Conservation (phyloP, 2,113 vertebrate species). For the Dolichallabes microphthalmus region DNA sequence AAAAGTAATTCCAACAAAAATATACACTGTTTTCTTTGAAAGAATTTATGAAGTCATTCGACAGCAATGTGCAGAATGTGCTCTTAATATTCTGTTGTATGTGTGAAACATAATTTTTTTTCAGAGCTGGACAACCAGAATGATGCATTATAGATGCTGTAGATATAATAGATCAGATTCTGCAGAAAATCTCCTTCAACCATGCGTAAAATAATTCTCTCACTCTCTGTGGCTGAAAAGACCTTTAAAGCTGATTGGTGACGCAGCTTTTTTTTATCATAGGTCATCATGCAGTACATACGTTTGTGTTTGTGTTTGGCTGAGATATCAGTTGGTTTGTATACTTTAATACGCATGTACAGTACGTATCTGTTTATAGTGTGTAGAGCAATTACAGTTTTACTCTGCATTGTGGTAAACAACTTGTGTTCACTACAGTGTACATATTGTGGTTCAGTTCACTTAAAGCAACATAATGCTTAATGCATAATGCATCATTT, state of each 20-base stretch:
- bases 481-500: constrained; percentile 13
- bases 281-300: neutral
- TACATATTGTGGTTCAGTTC: neutral
- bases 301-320: neutral
- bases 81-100: neutral
- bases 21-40: neutral
- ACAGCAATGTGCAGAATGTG: neutral
- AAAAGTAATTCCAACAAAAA: neutral
- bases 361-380: neutral
- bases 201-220: neutral
- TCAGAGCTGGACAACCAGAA: neutral
- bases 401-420: neutral
- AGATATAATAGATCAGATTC: neutral
- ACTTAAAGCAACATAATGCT: constrained; percentile 12
- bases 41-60: neutral
- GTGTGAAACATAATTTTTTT: neutral
- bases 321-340: neutral
- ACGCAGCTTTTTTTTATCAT: neutral
- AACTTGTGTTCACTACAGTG: neutral
- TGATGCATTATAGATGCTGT: neutral
- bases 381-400: constrained; percentile 1
- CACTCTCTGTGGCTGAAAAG: neutral
- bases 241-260: neutral
- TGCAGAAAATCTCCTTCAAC: neutral
- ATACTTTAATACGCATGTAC: neutral